Percentiles rank a stretch among this genome's conserved stretches.
Evolutionary conservation across 2,113 vertebrate genomes (phyloP).

Genomic region (Onychostruthus taczanowskii): DNA sequence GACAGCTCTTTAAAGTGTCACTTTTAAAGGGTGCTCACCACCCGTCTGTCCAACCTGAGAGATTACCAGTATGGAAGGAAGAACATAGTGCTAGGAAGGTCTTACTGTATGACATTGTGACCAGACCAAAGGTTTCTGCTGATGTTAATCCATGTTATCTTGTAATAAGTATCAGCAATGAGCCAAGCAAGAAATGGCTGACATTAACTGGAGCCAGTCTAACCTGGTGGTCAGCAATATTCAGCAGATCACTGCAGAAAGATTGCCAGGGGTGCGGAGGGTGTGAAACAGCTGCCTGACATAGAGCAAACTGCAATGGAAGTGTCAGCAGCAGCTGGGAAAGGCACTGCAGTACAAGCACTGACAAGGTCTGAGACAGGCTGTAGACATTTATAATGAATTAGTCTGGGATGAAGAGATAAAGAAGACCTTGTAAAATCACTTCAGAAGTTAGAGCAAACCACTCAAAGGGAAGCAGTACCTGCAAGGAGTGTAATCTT

Average conservation of each 20-base stretch:
- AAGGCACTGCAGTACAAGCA: background rate
- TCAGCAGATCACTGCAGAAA: background rate
- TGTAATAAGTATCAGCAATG: background rate
- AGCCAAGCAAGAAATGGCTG: background rate
- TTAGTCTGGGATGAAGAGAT: background rate
- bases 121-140: background rate
- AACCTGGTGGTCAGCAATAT: background rate
- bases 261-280: background rate
- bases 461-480: background rate
- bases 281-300: background rate
- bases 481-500: background rate
- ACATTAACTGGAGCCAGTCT: background rate
- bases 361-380: background rate
- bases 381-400: background rate
- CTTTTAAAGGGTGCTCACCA: background rate
- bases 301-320: background rate
- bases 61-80: background rate
- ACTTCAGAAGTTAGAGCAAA: background rate
- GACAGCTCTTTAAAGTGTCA: background rate
- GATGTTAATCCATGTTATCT: background rate
- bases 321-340: background rate
- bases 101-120: background rate
- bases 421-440: background rate
- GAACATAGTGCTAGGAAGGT: background rate
- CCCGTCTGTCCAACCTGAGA: background rate